phyloP scores from a whole-genome alignment of 2,113 vertebrate species.

The Riparia riparia region DNA sequence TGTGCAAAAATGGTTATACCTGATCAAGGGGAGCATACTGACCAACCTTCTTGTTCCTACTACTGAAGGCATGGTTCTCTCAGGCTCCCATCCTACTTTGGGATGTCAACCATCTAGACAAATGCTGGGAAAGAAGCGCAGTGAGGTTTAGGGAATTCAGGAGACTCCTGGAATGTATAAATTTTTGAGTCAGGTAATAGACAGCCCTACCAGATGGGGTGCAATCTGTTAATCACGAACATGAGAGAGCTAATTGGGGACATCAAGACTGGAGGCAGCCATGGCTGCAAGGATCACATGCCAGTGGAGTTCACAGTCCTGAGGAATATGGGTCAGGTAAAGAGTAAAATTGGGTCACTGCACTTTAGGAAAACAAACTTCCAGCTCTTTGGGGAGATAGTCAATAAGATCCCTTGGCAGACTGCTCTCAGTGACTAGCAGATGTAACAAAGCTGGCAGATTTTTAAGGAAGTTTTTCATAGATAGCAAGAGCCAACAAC shows the following conservation, averaged over 20 bases:
- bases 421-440: not conserved
- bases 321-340: not conserved
- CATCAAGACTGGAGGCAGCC: not conserved
- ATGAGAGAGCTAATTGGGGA: too few species aligned
- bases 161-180: not conserved
- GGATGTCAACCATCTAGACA: not conserved
- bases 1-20: not conserved
- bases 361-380: not conserved
- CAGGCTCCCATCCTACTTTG: not conserved
- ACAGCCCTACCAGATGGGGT: not conserved
- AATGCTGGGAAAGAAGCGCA: not conserved
- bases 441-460: not conserved
- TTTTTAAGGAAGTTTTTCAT: not conserved
- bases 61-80: not conserved
- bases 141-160: not conserved
- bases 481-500: not conserved
- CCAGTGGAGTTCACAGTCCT: accelerated
- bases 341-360: not conserved
- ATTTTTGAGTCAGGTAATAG: not conserved
- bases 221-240: not conserved
- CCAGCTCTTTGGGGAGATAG: not conserved
- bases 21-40: not conserved
- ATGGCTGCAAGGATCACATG: not conserved
- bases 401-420: not conserved
- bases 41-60: not conserved